Base-by-base conservation (phyloP, 2,888 invertebrate genomes). In the Drosophila stalkeri region DNA sequence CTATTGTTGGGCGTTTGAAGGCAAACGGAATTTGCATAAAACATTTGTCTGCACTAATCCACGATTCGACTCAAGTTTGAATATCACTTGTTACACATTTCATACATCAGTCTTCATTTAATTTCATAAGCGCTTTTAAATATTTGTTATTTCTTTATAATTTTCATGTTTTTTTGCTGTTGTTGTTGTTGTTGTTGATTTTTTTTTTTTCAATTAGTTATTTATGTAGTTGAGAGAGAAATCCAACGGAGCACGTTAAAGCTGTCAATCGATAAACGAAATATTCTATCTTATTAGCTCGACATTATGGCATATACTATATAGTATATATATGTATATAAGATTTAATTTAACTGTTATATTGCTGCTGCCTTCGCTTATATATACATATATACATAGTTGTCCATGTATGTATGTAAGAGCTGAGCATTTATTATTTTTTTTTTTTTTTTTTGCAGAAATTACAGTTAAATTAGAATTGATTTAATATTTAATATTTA, bases 81-180 rank as follows among this genome's bases (percentile, higher is more conserved):
- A 23, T 60, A 39, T 51, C 54, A 68, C 79, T 78, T 64, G 60
- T 74, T 77, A 68, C 68, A 64, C 55, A 49, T 20, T 57, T 47
- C 14, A 11, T 23, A 41, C 14, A 39, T 51, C 51, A 51, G 51
- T 54, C 54, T 54, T 54, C 54, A 39, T 54, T 39, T 37, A 27
- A 54, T 37, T n/a, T 39, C 54, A 23, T 54, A 54, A 51, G 49
- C 49, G 49, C 33, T 33, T 51, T 49, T 49, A 49, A 49, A 31
- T 31, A 49, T 18, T 51, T 51, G 31, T 31, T 51, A 6, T n/a
- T 69, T 7, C 9, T 37, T 39, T 62, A 37, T 43, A 49, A 23
- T 14, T 41, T 12, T 55, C 12, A n/a, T 43, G 27, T 61, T 31
- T 44, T 47, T 20, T 8, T 44, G n/a, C n/a, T n/a, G n/a, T n/a